Conservation (phyloP, 2,113 vertebrate genomes). For the Odontophorus gujanensis region DNA sequence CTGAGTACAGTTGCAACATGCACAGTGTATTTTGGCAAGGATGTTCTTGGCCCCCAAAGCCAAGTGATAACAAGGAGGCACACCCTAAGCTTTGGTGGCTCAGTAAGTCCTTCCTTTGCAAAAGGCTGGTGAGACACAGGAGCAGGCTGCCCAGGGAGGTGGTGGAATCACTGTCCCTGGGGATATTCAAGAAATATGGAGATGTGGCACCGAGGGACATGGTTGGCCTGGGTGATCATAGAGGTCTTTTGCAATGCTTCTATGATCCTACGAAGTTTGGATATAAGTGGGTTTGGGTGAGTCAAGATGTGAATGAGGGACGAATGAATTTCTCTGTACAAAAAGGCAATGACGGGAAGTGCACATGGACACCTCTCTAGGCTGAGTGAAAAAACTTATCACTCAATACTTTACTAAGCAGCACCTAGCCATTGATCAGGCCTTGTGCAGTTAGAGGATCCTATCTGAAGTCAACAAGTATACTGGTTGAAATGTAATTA, state of each 20-base stretch:
- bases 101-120: neutral
- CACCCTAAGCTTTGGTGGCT: neutral
- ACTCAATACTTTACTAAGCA: neutral
- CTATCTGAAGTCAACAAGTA: neutral
- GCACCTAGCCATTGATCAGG: neutral
- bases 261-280: neutral
- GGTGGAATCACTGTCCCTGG: too few species aligned
- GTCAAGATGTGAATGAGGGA: neutral
- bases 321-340: neutral
- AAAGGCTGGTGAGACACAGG: too few species aligned
- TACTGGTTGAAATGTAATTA: neutral
- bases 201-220: too few species aligned
- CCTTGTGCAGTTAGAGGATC: neutral
- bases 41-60: neutral
- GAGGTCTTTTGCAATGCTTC: too few species aligned
- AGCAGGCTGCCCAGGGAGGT: too few species aligned
- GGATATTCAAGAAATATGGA: too few species aligned
- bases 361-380: neutral
- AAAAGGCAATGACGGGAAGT: neutral
- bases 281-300: neutral
- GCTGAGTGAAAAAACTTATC: neutral
- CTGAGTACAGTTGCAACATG: neutral
- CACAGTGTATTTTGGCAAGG: neutral
- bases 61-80: neutral
- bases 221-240: too few species aligned